Base-by-base conservation (phyloP, 1,140 invertebrate species). In the Diuraphis noxia region DNA sequence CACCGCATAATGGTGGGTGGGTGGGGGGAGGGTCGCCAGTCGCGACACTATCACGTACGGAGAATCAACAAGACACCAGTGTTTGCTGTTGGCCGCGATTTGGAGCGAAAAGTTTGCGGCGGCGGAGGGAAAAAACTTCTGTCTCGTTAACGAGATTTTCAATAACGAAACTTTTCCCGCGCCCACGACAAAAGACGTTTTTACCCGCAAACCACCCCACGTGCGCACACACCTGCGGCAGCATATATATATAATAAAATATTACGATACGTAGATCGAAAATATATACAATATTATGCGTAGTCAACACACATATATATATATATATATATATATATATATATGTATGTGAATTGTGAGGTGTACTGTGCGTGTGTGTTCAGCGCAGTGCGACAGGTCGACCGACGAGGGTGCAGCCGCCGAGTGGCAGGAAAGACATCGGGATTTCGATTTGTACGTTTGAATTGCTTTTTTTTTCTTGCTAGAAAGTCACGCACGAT, bases 101-200 rank as follows among this genome's bases (percentile, higher is more conserved):
- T 77, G 87, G 19, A 40, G 56, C 17, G 13, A 13, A 36, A 79
- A 88, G 34, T 88, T 56, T 30, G 86, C 8, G 49, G 23, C 13
- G 8, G 34, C 25, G 30, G 49, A 46, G 46, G 38, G 88, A 89
- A 89, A 89, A 89, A 89, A 89, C 52, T 89, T 89, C 40, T n/a
- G 63, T 79, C 40, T 89, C 63, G 88, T 89, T 89, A 89, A 89
- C 88, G 88, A 89, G 88, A 89, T 89, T 89, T 89, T 89, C 88
- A 79, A 89, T 89, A 89, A 79, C 40, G 88, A 89, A 89, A 89
- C 52, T 89, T 89, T 89, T 38, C n/a, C 23, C 30, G 40, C 86
- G 38, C 25, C 25, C 17, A n/a, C 88, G 88, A 89, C 63, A 89
- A 89, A 89, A 79, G 40, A 72, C 63, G 13, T 89, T 72, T 89